Conservation (phyloP, 1,140 invertebrate species). For the Drosophila aff. region DNA sequence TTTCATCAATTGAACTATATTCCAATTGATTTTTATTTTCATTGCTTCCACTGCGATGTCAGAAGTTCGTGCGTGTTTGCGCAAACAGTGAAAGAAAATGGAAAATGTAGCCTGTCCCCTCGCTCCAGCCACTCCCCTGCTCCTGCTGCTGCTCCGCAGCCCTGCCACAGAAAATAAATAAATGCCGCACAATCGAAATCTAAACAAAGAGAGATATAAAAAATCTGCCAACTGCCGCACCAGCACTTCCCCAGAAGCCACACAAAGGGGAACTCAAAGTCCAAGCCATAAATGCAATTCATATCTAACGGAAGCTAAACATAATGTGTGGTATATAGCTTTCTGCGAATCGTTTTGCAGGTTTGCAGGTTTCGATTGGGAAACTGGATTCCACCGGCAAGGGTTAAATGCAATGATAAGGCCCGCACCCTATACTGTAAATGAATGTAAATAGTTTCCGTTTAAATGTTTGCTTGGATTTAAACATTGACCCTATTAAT, state of each 20-base stretch:
- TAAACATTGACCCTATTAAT: slow-evolving; percentile 20
- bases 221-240: slow-evolving; percentile 49
- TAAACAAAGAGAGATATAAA: slow-evolving; percentile 59
- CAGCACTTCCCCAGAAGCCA: slow-evolving; percentile 43
- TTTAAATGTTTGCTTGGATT: background rate
- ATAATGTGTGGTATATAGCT: slow-evolving; percentile 9
- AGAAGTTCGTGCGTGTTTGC: slow-evolving; percentile 38
- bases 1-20: slow-evolving; percentile 33
- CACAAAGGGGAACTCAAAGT: slow-evolving; percentile 41
- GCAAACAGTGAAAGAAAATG: slow-evolving; percentile 24
- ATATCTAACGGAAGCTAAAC: slow-evolving; percentile 31
- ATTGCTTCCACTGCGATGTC: slow-evolving; percentile 27
- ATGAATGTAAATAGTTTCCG: background rate
- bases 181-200: slow-evolving; percentile 60
- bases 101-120: slow-evolving; percentile 34
- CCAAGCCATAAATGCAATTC: slow-evolving; percentile 35
- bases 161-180: slow-evolving; percentile 40
- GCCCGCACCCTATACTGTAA: background rate
- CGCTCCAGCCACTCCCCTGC: background rate
- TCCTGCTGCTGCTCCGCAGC: background rate
- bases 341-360: slow-evolving; percentile 4
- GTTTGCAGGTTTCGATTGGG: slow-evolving; percentile 14
- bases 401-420: slow-evolving; percentile 23
- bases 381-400: slow-evolving; percentile 9
- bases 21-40: slow-evolving; percentile 39